Base-by-base conservation (phyloP, 30 jellyfish, hydroid and myxozoan genomes). In the Chrysaora quinquecirrha region DNA sequence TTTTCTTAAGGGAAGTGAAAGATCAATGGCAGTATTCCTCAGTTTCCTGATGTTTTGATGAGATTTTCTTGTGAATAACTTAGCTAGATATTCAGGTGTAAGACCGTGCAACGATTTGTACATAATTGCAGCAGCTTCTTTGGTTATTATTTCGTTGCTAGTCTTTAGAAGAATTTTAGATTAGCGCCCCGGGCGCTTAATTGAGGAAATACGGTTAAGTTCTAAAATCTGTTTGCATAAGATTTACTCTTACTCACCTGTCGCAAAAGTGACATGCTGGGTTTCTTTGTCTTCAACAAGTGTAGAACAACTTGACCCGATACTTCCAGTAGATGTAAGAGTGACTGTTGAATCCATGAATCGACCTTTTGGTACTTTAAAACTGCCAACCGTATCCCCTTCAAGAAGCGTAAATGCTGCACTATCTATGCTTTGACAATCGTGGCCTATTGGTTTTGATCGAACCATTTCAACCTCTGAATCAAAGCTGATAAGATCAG, bases 351-450 rank as follows among this genome's bases (percentile, higher is more conserved):
- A 46, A 25, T 80, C 96, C 47, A 63, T 61, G 30, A 62, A 35
- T 61, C 50, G 72, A n/a, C 96, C 93, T 29, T 78, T 88, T 0
- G 90, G 90, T n/a, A 78, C 93, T 30, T 60, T 48, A 34, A 80
- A 80, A 21, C 87, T 72, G 30, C 93, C 93, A 24, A 69, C 89
- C 6, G 93, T 76, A 35, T 85, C 96, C 19, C 91, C 91, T 43
- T 94, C 99, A 49, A 78, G 64, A 48, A 79, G 82, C 20, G 99
- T 75, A 71, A 94, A 94, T 67, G 90, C 94, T 2, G 90, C 93
- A 50, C 97, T 87, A 80, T 87, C 99, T 38, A 94, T 58, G 71
- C 99, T 94, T 80, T 94, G 97, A 0, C 89, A 75, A 75, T 94
- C 99, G 6, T 75, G 65, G 47, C 95, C 76, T 12, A 52, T 80